phyloP scores from a whole-genome alignment of 1,140 invertebrate species.

The Drosophila nigromelanica region DNA sequence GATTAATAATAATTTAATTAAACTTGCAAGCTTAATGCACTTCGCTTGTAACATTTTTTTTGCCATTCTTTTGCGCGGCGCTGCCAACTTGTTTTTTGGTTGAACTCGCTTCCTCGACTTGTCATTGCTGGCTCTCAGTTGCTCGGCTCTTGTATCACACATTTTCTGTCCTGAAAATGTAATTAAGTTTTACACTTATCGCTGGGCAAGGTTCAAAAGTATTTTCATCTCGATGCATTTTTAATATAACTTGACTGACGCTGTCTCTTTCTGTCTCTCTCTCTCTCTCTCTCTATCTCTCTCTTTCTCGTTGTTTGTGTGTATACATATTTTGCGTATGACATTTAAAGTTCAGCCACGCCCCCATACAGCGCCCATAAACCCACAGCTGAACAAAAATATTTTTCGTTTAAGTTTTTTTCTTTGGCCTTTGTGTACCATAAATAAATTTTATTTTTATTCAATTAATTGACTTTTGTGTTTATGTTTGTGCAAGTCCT shows the following conservation, averaged over 20 bases:
- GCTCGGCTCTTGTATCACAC: background rate
- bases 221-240: slow-evolving; percentile 26
- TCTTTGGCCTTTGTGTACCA: slow-evolving; percentile 25
- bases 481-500: slow-evolving; percentile 45
- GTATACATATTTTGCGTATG: slow-evolving; percentile 32
- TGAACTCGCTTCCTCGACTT: background rate
- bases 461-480: slow-evolving; percentile 75
- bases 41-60: slow-evolving; percentile 62
- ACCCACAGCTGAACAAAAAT: slow-evolving; percentile 33
- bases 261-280: background rate
- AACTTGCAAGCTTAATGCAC: slow-evolving; percentile 72
- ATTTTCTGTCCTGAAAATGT: slow-evolving; percentile 58
- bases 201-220: slow-evolving; percentile 18
- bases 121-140: background rate
- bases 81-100: slow-evolving; percentile 36
- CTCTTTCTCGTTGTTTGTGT: background rate
- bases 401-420: slow-evolving; percentile 21
- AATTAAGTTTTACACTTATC: slow-evolving; percentile 78
- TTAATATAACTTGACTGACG: slow-evolving; percentile 14
- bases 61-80: slow-evolving; percentile 21
- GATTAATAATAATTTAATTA: slow-evolving; percentile 82
- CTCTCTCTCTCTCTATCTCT: no score
- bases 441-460: slow-evolving; percentile 58
- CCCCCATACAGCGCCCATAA: slow-evolving; percentile 27
- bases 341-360: slow-evolving; percentile 47